A percentile compares a stretch with the other conserved stretches of the same genome.
These are phyloP conservation scores for Otolemur crassicaudatus DNA, from an alignment of 2,797 vertebrate species.

Conservation along the genomic window DNA sequence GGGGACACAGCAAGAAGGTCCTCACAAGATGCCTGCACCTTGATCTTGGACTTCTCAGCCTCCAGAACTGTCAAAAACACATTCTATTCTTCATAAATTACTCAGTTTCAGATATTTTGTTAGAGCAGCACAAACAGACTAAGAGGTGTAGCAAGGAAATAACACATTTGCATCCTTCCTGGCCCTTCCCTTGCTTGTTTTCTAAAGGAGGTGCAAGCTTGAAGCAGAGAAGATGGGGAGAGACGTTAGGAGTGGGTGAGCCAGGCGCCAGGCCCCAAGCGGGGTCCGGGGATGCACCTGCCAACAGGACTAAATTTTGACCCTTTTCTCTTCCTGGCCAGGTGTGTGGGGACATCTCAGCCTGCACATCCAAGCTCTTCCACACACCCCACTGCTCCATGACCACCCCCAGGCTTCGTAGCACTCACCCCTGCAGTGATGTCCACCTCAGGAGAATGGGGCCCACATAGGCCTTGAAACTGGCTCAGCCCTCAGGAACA, in stretches of 20 bases:
- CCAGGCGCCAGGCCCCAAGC: fast-evolving
- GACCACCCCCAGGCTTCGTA: neutral
- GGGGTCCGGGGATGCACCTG: fast-evolving
- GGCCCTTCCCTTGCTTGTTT: neutral
- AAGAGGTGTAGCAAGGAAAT: neutral
- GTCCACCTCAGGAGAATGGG: neutral
- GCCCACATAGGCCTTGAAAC: neutral
- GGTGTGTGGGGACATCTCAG: neutral
- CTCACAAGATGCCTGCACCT: no score
- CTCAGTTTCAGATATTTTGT: neutral
- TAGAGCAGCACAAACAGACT: neutral
- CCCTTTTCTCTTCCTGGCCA: no score
- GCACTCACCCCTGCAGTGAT: neutral
- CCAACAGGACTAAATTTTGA: neutral
- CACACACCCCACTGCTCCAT: fast-evolving
- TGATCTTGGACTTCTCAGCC: neutral
- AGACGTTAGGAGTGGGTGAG: neutral
- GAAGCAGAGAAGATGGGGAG: neutral
- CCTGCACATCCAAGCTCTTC: fast-evolving
- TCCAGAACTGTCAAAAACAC: neutral
- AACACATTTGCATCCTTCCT: neutral
- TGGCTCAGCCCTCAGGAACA: neutral
- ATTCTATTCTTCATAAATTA: neutral
- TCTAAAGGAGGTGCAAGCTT: neutral
- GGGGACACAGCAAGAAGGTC: no score